phyloP scores from a whole-genome alignment of 2,888 invertebrate species.

The Galeruca laticollis region DNA sequence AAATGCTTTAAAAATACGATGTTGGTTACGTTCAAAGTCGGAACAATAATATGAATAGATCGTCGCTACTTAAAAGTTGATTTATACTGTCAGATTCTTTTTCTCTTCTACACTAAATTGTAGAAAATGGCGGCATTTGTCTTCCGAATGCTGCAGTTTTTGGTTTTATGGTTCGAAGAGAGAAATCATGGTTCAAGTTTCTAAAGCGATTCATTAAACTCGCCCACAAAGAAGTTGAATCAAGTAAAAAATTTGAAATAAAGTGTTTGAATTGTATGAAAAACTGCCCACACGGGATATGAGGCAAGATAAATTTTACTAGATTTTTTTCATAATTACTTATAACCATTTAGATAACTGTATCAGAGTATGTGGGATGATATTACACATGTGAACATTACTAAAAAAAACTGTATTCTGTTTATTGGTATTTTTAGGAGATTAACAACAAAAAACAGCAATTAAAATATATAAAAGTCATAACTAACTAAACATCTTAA shows the following conservation, averaged over 20 bases:
- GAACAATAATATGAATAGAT: slow-evolving; percentile 33
- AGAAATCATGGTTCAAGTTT: slow-evolving; percentile 32
- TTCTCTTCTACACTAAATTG: slow-evolving; percentile 27
- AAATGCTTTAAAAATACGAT: slow-evolving; percentile 14
- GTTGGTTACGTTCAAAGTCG: slow-evolving; percentile 4
- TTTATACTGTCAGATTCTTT: slow-evolving; percentile 24
- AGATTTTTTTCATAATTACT: not conserved
- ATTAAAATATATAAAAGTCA: no score
- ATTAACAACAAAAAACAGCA: no score
- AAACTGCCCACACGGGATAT: not conserved
- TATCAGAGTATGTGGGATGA: not conserved
- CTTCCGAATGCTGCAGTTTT: slow-evolving; percentile 31
- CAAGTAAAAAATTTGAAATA: slow-evolving; percentile 15
- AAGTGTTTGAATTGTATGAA: slow-evolving; percentile 6
- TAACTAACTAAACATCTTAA: no score
- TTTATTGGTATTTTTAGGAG: no score
- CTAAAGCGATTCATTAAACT: slow-evolving; percentile 21
- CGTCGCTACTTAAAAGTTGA: slow-evolving; percentile 21
- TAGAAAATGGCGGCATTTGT: slow-evolving; percentile 30
- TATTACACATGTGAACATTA: no score
- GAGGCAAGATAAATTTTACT: slow-evolving; percentile 2
- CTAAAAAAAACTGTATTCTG: no score
- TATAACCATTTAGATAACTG: not conserved
- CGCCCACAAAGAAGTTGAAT: slow-evolving; percentile 14
- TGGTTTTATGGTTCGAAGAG: slow-evolving; percentile 27